Base-by-base conservation (phyloP, 1,140 invertebrate genomes). In the Uloborus diversus region DNA sequence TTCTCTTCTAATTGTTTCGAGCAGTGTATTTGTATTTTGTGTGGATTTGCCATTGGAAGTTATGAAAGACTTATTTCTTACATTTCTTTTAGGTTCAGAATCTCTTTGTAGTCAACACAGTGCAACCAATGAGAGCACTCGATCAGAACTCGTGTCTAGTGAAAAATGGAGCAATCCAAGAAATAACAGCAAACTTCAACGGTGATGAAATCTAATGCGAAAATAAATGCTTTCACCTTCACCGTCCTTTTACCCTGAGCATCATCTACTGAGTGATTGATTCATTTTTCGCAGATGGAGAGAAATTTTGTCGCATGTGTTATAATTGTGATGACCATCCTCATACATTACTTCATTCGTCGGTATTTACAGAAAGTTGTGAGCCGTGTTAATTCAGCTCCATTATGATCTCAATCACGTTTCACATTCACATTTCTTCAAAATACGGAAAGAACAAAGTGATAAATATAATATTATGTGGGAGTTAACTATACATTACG, bases 101-200 rank as follows among this genome's bases (percentile, higher is more conserved):
- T 56, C 69, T 33, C 61, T 73, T n/a, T 73, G 69, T 35, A 47
- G 51, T 49, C 69, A 73, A 30, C 69, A 73, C 20, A 47, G 20
- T 49, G 32, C 51, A 49, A 14, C 33, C 4, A 53, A 73, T 17
- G 69, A 73, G 17, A 51, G 56, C n/a, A 73, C 51, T 27, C 56
- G 69, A 4, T 73, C 69, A 7, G 69, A 73, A 61, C 69, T 57
- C 4, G 32, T 35, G 23, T 30, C 35, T 9, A 62, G 61, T n/a
- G 69, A 73, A 30, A 73, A 73, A 47, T 73, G 69, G 69, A 73
- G 69, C 69, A 73, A 73, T 47, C 56, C 69, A 5, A 32, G 69
- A 14, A 61, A 61, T 37, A 73, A 61, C 56, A 61, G 56, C 53
- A 59, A 73, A 37, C 69, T 57, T 11, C 23, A 61, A 37, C 69